Evolutionary conservation across 2,888 invertebrate genomes (phyloP), one percentile per base, ranked within the genome.

Genomic region (Eupeodes luniger): DNA sequence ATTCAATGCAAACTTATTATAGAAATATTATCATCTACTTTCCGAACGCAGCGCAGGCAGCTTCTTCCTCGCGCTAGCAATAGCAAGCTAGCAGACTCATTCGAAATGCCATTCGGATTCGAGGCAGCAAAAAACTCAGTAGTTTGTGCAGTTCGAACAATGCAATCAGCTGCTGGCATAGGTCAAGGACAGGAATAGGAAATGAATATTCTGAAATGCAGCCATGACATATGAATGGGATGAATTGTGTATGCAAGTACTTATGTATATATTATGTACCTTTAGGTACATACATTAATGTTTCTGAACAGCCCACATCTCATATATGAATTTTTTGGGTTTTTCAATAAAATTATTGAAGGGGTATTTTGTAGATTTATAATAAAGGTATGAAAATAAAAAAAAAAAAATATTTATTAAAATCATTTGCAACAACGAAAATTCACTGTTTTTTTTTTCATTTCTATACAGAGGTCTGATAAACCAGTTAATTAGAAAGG

Each of bases 121-220:
- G 62, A 9, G 47, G 72, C 27, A 27, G 27, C 27, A 64, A 80
- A 67, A 75, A 85, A 78, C 36, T 51, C 70, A 79, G 79, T 59
- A 86, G 74, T 82, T 81, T 55, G 36, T 79, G 64, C 59, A 57
- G 57, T 80, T 81, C 78, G 59, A 85, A 88, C 85, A 89, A 81
- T 85, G 88, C 89, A 82, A 89, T 89, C 85, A 85, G 81, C 85
- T 81, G 70, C 81, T 81, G 79, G 89, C 89, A 85, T 79, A 85
- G 89, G 89, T 89, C 89, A 89, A 89, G 89, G 89, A 89, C 89
- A 81, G 70, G 61, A 79, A 82, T 75, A 85, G 85, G 89, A 89
- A 89, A 89, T 89, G 85, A 89, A 89, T 81, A 84, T 89, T 88
- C 81, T 85, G 81, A 88, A 81, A 57, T 78, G 75, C 77, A 81